Base-by-base conservation (phyloP, 2,888 invertebrate genomes). In the Aricia artaxerxes region DNA sequence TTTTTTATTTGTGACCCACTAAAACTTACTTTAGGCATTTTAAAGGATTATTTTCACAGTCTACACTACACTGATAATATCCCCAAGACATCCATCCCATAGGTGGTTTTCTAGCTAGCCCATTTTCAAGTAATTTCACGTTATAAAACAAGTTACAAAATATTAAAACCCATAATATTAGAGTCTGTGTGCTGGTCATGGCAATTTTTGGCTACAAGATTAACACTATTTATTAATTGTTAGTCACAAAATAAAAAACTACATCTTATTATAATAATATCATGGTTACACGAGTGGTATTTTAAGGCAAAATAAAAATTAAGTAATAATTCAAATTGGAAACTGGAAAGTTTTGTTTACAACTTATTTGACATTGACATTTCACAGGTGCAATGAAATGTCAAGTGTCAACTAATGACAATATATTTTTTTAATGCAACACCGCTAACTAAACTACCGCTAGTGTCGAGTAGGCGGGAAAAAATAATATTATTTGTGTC, bases 31-130 rank as follows among this genome's bases (percentile, higher is more conserved):
- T 93, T 44, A 96, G 95, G 86, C 96, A 97, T 85, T 95, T 95
- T 38, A 95, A 90, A 0, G 96, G 96, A 84, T 95, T 91, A n/a
- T 90, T 88, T 24, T 91, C 89, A 86, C 97, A 97, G 85, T 96
- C 93, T 1, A 89, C 92, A 77, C 94, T 93, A 84, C 97, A 97
- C 87, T 95, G 92, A 85, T 96, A 97, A 84, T 96, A 94, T 78
- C 96, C 96, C 97, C 97, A 97, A 1, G 96, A 95, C 94, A 97
- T 95, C 96, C 96, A 97, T 16, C 97, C 97, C 96, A 97, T 96
- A 0, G 97, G 97, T 40, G 97, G 97, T 1, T 95, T 96, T 75
- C 89, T 87, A 3, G 96, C 96, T 81, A 96, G 84, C 4, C 96
- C 96, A 91, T 96, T 96, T 82, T 96, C 94, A 82, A 96, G 86